Evolutionary conservation across 2,113 vertebrate species (phyloP).

Genomic region (Boleophthalmus pectinirostris): DNA sequence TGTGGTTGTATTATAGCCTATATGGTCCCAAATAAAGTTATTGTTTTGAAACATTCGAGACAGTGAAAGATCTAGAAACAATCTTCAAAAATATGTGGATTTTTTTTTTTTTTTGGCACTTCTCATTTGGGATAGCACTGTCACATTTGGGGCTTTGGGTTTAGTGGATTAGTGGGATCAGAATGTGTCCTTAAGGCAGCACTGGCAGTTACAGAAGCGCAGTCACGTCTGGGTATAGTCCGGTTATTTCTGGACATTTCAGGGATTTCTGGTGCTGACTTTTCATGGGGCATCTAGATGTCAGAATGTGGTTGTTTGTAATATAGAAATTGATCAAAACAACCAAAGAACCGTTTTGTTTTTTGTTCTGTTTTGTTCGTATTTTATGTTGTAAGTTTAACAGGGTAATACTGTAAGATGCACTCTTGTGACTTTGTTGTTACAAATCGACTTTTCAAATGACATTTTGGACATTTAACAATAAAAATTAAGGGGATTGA

Average conservation of each 20-base stretch:
- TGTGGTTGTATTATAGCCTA: not conserved
- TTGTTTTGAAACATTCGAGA: not conserved
- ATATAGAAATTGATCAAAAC: constrained; percentile 22
- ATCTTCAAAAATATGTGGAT: not conserved
- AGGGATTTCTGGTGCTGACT: constrained; percentile 7
- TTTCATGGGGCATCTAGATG: constrained; percentile 4
- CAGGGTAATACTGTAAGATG: constrained; percentile 10
- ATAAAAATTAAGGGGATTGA: constrained; percentile 1
- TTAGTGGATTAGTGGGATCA: constrained; percentile 3
- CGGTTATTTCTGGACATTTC: constrained; percentile 16
- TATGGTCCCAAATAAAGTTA: not conserved
- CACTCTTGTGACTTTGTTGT: constrained; percentile 11
- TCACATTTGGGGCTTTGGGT: not conserved
- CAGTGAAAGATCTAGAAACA: not conserved
- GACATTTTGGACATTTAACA: not conserved
- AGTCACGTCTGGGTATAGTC: constrained; percentile 8
- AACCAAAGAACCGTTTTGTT: constrained; percentile 11
- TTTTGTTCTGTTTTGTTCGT: constrained; percentile 11
- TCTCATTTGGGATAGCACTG: not conserved
- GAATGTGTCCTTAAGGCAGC: constrained; percentile 27
- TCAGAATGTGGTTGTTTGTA: constrained; percentile 11
- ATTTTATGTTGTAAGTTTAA: constrained; percentile 13
- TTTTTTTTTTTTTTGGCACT: not conserved
- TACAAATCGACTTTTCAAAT: constrained; percentile 3
- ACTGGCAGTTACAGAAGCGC: constrained; percentile 9